Conservation (phyloP, 1,140 invertebrate genomes). For the Yoshiicerus persimilis region DNA sequence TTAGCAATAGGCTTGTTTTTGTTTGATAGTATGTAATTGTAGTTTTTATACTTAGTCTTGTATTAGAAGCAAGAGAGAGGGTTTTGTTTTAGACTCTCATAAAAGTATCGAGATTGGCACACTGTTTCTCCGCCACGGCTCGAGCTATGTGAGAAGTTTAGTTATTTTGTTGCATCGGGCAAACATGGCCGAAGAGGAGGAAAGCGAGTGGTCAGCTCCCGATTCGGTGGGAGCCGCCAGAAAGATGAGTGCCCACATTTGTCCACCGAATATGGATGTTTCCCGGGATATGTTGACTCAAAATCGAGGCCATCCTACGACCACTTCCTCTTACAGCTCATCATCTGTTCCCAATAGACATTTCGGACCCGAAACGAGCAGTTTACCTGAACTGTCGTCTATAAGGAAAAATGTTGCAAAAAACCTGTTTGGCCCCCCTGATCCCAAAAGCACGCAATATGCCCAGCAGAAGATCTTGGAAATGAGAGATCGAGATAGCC, state of each 20-base stretch:
- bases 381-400: neutral
- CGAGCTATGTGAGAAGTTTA: too few relatives aligned
- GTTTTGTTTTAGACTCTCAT: too few relatives aligned
- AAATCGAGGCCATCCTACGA: neutral
- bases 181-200: slow-evolving; percentile 10
- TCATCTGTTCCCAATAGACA: neutral
- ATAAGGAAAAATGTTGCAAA: neutral
- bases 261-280: slow-evolving; percentile 15
- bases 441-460: slow-evolving; percentile 32
- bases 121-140: too few relatives aligned
- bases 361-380: neutral
- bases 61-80: too few relatives aligned
- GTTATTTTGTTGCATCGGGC: too few relatives aligned
- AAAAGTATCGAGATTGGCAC: too few relatives aligned
- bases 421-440: slow-evolving; percentile 36
- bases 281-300: slow-evolving; percentile 12
- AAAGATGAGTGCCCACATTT: slow-evolving; percentile 7
- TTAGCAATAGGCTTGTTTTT: too few relatives aligned
- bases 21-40: too few relatives aligned
- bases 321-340: neutral
- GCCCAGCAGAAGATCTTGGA: slow-evolving; percentile 36
- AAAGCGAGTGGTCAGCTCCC: slow-evolving; percentile 11
- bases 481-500: slow-evolving; percentile 24
- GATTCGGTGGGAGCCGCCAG: neutral
- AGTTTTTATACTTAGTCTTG: too few relatives aligned